These are phyloP conservation scores for Ceriagrion tenellum DNA, from an alignment of 2,888 invertebrate species.

Conservation along the genomic window DNA sequence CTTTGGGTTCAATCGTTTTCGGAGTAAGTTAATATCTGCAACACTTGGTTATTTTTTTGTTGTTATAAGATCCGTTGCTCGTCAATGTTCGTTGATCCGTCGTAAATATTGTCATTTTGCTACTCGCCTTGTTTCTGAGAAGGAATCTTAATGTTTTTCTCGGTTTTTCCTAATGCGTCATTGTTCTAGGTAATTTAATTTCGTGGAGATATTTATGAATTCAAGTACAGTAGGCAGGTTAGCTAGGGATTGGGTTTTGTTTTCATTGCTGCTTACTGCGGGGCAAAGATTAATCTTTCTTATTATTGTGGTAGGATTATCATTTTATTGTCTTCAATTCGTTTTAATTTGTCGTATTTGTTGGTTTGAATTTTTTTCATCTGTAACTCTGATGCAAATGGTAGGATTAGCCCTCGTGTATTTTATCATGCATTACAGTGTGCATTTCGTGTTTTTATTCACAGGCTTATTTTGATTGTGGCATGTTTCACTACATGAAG, in stretches of 20 bases:
- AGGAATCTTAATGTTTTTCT: not conserved
- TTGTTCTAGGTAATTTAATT: slow-evolving; percentile 33
- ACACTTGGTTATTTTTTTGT: slow-evolving; percentile 33
- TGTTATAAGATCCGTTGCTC: slow-evolving; percentile 6
- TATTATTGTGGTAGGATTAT: no score
- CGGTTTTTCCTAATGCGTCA: not conserved
- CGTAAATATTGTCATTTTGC: not conserved
- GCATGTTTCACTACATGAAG: slow-evolving; percentile 86
- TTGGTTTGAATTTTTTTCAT: no score
- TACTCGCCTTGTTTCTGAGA: not conserved
- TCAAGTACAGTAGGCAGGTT: not conserved
- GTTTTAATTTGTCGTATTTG: not conserved
- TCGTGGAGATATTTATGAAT: slow-evolving; percentile 37
- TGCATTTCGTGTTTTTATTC: slow-evolving; percentile 46
- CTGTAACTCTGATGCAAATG: not conserved
- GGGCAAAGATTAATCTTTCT: not conserved
- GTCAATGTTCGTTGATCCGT: not conserved
- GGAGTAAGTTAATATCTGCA: not conserved
- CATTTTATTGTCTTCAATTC: not conserved
- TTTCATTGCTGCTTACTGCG: not conserved
- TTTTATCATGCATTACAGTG: not conserved
- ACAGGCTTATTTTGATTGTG: slow-evolving; percentile 75
- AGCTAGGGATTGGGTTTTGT: not conserved
- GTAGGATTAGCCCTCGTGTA: not conserved
- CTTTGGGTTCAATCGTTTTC: not conserved